Evolutionary conservation across 37 sponge, comb jelly and placozoan genomes (phyloP).

Genomic region (Amphimedon queenslandica): DNA sequence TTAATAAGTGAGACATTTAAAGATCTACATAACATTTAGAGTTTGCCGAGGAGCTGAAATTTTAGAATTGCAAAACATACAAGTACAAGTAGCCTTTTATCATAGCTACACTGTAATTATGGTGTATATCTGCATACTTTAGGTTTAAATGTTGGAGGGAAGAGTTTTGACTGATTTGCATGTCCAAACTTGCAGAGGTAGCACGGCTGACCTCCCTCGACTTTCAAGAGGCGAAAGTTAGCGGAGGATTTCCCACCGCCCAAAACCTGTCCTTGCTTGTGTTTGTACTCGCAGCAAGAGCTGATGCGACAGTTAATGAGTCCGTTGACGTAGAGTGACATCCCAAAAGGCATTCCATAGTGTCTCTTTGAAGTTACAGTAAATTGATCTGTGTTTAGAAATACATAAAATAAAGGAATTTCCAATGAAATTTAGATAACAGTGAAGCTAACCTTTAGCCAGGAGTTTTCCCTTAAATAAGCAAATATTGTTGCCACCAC

Average conservation of each 20-base stretch:
- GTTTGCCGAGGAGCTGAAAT: too few relatives aligned
- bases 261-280: conserved; percentile 74
- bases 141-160: too few relatives aligned
- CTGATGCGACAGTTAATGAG: conserved; percentile 86
- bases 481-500: conserved; percentile 90
- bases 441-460: conserved; percentile 48
- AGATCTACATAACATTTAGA: too few relatives aligned
- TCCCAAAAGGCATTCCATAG: conserved; percentile 78
- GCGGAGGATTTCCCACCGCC: conserved; percentile 67
- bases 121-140: too few relatives aligned
- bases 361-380: conserved; percentile 72
- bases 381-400: conserved; percentile 59
- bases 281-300: conserved; percentile 90
- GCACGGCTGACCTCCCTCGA: conserved; percentile 80
- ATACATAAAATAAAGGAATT: too few relatives aligned
- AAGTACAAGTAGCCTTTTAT: too few relatives aligned
- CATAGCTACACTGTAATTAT: too few relatives aligned
- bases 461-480: conserved; percentile 66
- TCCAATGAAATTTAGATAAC: neutral
- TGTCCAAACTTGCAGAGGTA: conserved; percentile 36
- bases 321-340: conserved; percentile 82
- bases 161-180: too few relatives aligned
- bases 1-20: too few relatives aligned
- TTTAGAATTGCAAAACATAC: too few relatives aligned
- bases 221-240: conserved; percentile 70